A percentile compares a stretch with the other conserved stretches of the same genome.
Conservation (phyloP, 2,797 vertebrate genomes). For the Pygocentrus nattereri region DNA sequence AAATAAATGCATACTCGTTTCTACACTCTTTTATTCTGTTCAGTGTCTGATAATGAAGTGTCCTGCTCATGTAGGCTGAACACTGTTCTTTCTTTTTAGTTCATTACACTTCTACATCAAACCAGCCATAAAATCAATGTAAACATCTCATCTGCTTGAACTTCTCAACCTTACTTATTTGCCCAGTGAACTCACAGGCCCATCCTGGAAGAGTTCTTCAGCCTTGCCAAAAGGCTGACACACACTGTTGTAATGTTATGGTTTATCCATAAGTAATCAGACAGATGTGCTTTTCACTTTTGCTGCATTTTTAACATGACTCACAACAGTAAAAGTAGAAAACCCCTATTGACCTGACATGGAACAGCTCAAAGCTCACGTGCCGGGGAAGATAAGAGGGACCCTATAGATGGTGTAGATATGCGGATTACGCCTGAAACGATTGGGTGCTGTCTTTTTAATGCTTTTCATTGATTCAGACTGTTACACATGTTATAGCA, state of each 20-base stretch:
- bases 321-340: constrained; percentile 6
- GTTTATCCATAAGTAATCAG: background rate
- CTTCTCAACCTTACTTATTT: background rate
- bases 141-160: background rate
- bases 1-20: background rate
- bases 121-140: background rate
- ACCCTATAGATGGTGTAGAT: background rate
- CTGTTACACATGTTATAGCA: background rate
- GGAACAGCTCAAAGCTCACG: background rate
- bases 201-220: background rate
- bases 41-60: constrained; percentile 9
- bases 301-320: background rate
- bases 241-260: too few species aligned
- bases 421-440: background rate
- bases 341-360: background rate
- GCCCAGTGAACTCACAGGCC: background rate
- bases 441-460: background rate
- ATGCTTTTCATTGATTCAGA: background rate
- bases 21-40: background rate
- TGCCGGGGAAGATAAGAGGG: background rate
- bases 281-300: background rate
- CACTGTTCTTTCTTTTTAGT: background rate
- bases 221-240: background rate
- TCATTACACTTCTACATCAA: constrained; percentile 4
- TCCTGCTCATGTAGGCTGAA: constrained; percentile 3